Evolutionary conservation across 2,888 invertebrate genomes (phyloP).

Genomic region (Zootermopsis nevadensis): DNA sequence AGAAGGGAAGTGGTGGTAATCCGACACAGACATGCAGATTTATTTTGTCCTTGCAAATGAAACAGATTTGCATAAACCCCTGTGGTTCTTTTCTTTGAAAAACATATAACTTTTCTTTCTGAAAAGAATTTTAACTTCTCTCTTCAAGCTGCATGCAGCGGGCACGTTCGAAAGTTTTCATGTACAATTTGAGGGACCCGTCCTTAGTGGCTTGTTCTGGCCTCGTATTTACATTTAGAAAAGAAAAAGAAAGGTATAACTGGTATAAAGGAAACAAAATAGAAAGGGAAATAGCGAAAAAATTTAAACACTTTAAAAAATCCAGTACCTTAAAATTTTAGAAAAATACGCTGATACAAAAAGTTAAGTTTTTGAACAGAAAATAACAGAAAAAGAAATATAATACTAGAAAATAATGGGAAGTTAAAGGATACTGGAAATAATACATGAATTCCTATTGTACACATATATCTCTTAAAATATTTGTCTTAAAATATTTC

Average conservation of each 20-base stretch:
- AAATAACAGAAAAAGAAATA: too few relatives aligned
- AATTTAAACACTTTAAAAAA: not conserved
- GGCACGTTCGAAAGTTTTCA: not conserved
- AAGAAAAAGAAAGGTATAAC: not conserved
- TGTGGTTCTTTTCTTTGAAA: slow-evolving; percentile 24
- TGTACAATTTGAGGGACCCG: not conserved
- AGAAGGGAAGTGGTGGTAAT: slow-evolving; percentile 23
- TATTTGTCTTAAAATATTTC: too few relatives aligned
- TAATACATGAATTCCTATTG: too few relatives aligned
- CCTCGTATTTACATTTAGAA: too few relatives aligned
- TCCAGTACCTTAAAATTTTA: too few relatives aligned
- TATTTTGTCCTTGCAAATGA: slow-evolving; percentile 41
- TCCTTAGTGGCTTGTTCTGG: too few relatives aligned
- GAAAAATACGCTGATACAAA: too few relatives aligned
- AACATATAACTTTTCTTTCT: slow-evolving; percentile 14
- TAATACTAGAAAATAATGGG: too few relatives aligned
- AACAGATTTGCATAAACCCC: slow-evolving; percentile 37
- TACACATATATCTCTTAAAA: too few relatives aligned
- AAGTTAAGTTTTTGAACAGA: too few relatives aligned
- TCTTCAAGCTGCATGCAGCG: not conserved
- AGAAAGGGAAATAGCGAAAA: not conserved
- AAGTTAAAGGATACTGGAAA: too few relatives aligned
- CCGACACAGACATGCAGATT: slow-evolving; percentile 33
- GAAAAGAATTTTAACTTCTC: not conserved
- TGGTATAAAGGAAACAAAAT: not conserved